phyloP scores from a whole-genome alignment of 2,797 vertebrate species.

The Rallus crepitans region DNA sequence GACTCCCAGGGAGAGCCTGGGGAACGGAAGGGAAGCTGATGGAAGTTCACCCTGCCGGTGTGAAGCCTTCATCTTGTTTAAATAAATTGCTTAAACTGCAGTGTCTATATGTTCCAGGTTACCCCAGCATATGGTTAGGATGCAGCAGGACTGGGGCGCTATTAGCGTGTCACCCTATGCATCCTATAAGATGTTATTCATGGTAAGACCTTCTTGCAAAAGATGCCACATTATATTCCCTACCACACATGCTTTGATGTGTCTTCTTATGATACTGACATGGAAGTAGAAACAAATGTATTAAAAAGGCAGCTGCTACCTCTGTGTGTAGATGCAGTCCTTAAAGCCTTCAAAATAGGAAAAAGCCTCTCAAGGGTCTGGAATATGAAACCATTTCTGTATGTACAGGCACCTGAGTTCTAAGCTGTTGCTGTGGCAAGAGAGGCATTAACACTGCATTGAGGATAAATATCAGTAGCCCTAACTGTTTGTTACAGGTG shows the following conservation, averaged over 20 bases:
- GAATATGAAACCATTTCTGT: background rate
- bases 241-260: background rate
- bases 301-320: background rate
- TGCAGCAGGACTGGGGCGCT: background rate
- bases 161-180: background rate
- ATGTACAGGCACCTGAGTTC: background rate
- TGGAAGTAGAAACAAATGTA: background rate
- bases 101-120: background rate
- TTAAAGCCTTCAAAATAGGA: background rate
- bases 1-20: background rate
- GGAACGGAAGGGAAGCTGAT: background rate
- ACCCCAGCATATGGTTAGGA: background rate
- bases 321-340: background rate
- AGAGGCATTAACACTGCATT: constrained; percentile 13
- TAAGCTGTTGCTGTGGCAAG: background rate
- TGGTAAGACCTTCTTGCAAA: constrained; percentile 12
- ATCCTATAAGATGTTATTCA: background rate
- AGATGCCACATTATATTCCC: background rate
- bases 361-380: background rate
- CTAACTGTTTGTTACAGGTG: background rate
- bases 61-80: background rate
- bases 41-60: background rate
- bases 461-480: constrained; percentile 1
- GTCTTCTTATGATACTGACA: background rate
- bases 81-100: background rate